Percentiles rank a stretch among this genome's conserved stretches.
Conservation (phyloP, 1,140 invertebrate genomes). For the Matsumurasca onukii region DNA sequence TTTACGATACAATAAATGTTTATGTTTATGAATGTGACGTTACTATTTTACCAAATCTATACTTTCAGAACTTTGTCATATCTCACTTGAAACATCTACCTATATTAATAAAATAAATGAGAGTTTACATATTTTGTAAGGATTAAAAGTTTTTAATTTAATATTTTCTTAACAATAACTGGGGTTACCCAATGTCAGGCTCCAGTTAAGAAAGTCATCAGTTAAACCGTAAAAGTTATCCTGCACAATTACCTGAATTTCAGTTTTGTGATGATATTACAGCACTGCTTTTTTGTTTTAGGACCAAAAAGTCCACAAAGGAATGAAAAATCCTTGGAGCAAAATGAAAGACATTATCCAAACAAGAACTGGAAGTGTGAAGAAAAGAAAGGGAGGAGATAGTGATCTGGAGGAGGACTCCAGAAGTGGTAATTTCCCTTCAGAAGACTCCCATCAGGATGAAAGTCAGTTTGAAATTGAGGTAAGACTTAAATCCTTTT, state of each 20-base stretch:
- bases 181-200: too few species aligned
- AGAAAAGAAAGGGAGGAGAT: constrained; percentile 52
- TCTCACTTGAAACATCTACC: too few species aligned
- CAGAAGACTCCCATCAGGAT: not conserved
- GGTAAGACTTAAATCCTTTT: too few species aligned
- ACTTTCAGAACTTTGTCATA: too few species aligned
- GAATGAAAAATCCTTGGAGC: constrained; percentile 64
- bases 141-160: too few species aligned
- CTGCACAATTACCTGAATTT: not conserved
- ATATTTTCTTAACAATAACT: too few species aligned
- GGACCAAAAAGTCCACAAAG: constrained; percentile 45
- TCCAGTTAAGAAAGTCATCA: too few species aligned
- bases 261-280: not conserved
- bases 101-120: too few species aligned
- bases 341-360: constrained; percentile 72
- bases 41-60: too few species aligned
- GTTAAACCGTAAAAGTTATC: not conserved
- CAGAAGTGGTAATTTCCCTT: constrained; percentile 18
- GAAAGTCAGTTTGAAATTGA: not conserved
- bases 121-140: too few species aligned
- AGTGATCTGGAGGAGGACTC: constrained; percentile 30
- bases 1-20: too few species aligned
- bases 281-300: not conserved
- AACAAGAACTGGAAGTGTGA: constrained; percentile 63
- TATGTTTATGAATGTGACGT: too few species aligned